Conservation (phyloP, 1,140 invertebrate species). For the Zaprionus lachaisei region DNA sequence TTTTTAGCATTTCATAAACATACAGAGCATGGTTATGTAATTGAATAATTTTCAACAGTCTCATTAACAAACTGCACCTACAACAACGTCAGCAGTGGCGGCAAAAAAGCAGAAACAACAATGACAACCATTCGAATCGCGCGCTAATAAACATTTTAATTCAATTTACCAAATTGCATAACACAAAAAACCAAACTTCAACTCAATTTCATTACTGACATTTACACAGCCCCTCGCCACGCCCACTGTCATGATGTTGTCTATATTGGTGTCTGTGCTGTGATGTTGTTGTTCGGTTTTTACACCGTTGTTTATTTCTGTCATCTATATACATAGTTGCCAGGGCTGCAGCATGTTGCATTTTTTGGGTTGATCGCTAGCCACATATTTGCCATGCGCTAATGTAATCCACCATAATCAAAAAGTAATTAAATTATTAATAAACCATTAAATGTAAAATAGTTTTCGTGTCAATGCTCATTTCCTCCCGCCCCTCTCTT, state of each 20-base stretch:
- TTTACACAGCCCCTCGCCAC: slow-evolving; percentile 34
- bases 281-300: not conserved
- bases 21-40: slow-evolving; percentile 44
- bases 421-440: slow-evolving; percentile 83
- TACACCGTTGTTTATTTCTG: slow-evolving; percentile 3
- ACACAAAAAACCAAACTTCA: slow-evolving; percentile 74
- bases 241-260: slow-evolving; percentile 28
- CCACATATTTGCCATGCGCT: slow-evolving; percentile 66
- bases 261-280: slow-evolving; percentile 18
- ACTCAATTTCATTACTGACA: slow-evolving; percentile 76
- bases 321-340: slow-evolving; percentile 29
- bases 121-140: slow-evolving; percentile 48
- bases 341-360: slow-evolving; percentile 18
- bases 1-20: slow-evolving; percentile 29
- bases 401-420: slow-evolving; percentile 81
- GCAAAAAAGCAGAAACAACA: slow-evolving; percentile 50
- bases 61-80: slow-evolving; percentile 63
- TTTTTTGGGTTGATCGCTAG: slow-evolving; percentile 24
- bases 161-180: slow-evolving; percentile 76
- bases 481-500: not conserved
- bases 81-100: slow-evolving; percentile 30
- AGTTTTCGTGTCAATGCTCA: slow-evolving; percentile 62
- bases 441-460: slow-evolving; percentile 81
- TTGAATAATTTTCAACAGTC: slow-evolving; percentile 64
- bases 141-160: slow-evolving; percentile 79